Evolutionary conservation across 2,888 invertebrate species (phyloP).

Genomic region (Ceraclea dissimilis): DNA sequence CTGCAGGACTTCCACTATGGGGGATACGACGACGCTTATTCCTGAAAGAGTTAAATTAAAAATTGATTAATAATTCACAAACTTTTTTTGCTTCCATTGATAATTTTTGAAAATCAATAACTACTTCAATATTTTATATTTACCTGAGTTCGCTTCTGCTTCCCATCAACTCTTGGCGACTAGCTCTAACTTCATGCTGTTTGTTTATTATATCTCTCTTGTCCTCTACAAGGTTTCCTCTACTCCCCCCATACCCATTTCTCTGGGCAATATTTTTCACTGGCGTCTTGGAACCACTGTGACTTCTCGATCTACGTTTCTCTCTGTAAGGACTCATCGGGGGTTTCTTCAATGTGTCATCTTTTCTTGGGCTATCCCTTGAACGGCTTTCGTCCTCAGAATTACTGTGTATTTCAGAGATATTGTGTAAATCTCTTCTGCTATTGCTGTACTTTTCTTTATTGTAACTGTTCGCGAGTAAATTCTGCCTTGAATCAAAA

Average conservation of each 20-base stretch:
- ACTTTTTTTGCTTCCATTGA: neutral
- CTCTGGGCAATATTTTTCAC: conserved; percentile 31
- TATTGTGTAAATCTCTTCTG: conserved; percentile 32
- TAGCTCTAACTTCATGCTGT: conserved; percentile 34
- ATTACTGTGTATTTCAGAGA: conserved; percentile 47
- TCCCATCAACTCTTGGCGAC: conserved; percentile 37
- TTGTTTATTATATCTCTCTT: conserved; percentile 17
- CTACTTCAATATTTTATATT: no score
- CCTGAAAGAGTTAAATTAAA: conserved; percentile 32
- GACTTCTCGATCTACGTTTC: conserved; percentile 37
- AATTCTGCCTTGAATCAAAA: conserved; percentile 21
- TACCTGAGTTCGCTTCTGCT: conserved; percentile 41
- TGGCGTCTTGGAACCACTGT: conserved; percentile 43
- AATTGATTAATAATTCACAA: no score
- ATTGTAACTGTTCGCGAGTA: conserved; percentile 22
- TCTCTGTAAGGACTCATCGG: conserved; percentile 43
- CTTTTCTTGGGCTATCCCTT: conserved; percentile 28
- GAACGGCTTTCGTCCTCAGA: conserved; percentile 42
- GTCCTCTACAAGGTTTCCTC: conserved; percentile 26
- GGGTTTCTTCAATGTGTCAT: conserved; percentile 31
- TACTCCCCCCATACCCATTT: conserved; percentile 29
- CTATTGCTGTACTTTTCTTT: conserved; percentile 21
- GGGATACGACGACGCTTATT: conserved; percentile 31
- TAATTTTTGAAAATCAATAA: no score
- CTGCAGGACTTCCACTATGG: conserved; percentile 47